phyloP scores from a whole-genome alignment of 2,797 vertebrate species.

The Anguilla obscura region DNA sequence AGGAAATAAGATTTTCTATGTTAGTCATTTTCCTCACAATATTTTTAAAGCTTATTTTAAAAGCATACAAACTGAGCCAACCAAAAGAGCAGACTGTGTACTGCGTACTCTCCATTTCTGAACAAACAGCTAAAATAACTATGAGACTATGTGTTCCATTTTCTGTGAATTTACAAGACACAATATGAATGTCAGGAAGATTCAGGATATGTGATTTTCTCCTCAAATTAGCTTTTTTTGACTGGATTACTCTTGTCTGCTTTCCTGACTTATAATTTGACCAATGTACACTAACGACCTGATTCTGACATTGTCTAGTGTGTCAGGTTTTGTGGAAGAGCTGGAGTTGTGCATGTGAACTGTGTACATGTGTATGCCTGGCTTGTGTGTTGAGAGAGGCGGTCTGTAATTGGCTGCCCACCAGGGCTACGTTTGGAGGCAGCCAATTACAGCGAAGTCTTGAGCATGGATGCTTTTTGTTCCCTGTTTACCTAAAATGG shows the following conservation, averaged over 20 bases:
- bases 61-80: neutral
- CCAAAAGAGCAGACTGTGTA: neutral
- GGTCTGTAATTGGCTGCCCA: neutral
- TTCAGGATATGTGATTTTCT: neutral
- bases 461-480: too few relatives aligned
- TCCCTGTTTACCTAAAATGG: too few relatives aligned
- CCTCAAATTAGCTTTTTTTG: neutral
- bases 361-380: neutral
- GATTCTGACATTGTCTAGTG: neutral
- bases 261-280: neutral
- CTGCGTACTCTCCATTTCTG: neutral
- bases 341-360: neutral
- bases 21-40: neutral
- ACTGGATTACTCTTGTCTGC: too few relatives aligned
- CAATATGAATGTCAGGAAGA: neutral
- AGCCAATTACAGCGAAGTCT: neutral
- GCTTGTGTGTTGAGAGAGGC: neutral
- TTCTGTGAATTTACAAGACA: neutral
- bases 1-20: neutral
- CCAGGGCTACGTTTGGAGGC: neutral
- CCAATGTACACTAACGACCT: neutral
- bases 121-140: neutral
- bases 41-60: neutral
- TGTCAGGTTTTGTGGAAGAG: neutral
- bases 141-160: neutral